Evolutionary conservation across 2,113 vertebrate species (phyloP).

Genomic region (Cariama cristata): DNA sequence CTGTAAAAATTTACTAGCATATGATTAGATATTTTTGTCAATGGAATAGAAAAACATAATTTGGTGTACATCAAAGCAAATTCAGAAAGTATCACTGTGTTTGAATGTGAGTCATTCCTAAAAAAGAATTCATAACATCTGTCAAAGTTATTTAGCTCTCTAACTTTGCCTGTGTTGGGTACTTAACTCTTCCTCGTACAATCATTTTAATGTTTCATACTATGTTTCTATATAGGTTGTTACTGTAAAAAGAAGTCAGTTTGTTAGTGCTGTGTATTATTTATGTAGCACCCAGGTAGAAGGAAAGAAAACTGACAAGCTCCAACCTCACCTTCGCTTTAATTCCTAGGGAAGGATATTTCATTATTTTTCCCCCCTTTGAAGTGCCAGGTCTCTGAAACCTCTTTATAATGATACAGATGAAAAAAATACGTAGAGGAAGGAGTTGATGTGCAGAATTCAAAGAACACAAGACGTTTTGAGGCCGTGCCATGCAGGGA

Average conservation of each 20-base stretch:
- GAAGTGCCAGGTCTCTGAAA: conserved; percentile 34
- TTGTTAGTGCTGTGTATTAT: conserved; percentile 18
- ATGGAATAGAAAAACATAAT: background rate
- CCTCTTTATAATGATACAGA: background rate
- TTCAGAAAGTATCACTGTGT: background rate
- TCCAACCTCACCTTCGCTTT: conserved; percentile 7
- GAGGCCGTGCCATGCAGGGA: background rate
- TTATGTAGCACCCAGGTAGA: background rate
- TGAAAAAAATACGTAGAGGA: background rate
- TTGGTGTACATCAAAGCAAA: background rate
- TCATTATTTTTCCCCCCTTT: background rate
- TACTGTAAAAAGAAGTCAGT: background rate
- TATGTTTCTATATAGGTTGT: background rate
- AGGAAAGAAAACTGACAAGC: conserved; percentile 10
- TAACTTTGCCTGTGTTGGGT: background rate
- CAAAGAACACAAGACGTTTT: background rate
- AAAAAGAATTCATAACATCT: background rate
- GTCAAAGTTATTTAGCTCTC: background rate
- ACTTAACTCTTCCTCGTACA: background rate
- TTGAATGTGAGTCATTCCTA: background rate
- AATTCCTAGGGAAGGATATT: background rate
- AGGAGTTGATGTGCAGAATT: background rate
- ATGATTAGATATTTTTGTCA: background rate
- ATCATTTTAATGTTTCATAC: background rate
- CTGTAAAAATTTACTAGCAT: background rate